Evolutionary conservation across 2,113 vertebrate genomes (phyloP).

Genomic region (Leucopternis melanops): DNA sequence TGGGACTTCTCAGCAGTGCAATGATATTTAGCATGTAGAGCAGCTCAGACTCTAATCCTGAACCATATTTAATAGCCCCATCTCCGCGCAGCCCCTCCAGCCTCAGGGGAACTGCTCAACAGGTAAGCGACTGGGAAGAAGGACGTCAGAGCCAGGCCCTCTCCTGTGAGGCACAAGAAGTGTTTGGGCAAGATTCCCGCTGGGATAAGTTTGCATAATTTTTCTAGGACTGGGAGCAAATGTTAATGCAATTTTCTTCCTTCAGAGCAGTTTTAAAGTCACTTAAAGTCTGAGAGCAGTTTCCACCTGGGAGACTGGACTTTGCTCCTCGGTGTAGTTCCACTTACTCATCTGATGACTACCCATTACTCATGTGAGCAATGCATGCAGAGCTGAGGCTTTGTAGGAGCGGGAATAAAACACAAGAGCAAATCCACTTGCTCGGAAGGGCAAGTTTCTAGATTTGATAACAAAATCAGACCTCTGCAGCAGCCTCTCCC

Average conservation of each 20-base stretch:
- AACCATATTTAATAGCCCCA: accelerated
- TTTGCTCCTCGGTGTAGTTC: neutral
- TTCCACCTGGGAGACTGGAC: neutral
- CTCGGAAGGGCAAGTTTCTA: neutral
- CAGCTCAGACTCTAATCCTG: neutral
- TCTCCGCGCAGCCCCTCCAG: neutral
- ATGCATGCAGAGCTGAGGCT: neutral
- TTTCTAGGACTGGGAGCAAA: neutral
- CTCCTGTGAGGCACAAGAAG: neutral
- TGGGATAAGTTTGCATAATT: neutral
- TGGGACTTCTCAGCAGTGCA: neutral
- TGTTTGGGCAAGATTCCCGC: neutral
- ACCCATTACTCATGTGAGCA: neutral
- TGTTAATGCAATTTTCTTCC: neutral
- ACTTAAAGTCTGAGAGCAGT: neutral
- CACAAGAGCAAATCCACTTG: neutral
- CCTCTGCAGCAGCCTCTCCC: neutral
- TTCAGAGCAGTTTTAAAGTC: neutral
- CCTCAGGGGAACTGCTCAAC: neutral
- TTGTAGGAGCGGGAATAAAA: neutral
- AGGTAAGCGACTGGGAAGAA: neutral
- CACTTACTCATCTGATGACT: neutral
- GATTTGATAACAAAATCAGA: neutral
- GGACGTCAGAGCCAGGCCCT: neutral
- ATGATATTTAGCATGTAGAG: neutral